Conservation (phyloP, 2,888 invertebrate species). For the Pediacus dermestoides region DNA sequence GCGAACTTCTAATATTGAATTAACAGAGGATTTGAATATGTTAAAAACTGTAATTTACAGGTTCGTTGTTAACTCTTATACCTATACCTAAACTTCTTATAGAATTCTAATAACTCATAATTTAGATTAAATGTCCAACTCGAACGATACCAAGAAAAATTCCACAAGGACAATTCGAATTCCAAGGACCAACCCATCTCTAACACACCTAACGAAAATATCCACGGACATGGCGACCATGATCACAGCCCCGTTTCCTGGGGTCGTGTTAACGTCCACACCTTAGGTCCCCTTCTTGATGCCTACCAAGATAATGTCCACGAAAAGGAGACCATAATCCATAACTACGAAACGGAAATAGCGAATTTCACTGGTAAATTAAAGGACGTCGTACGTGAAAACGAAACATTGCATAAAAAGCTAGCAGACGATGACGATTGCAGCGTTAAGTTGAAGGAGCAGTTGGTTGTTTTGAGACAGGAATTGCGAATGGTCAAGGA, state of each 20-base stretch:
- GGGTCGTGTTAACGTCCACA: slow-evolving; percentile 60
- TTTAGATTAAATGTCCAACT: slow-evolving; percentile 71
- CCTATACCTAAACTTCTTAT: slow-evolving; percentile 9
- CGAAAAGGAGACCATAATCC: slow-evolving; percentile 71
- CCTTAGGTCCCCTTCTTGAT: slow-evolving; percentile 68
- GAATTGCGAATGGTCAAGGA: slow-evolving; percentile 44
- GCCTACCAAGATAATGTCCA: slow-evolving; percentile 75
- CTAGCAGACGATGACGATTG: slow-evolving; percentile 51
- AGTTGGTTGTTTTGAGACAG: slow-evolving; percentile 48
- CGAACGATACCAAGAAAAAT: slow-evolving; percentile 71
- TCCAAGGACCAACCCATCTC: too few species aligned
- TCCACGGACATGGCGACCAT: slow-evolving; percentile 43
- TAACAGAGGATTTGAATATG: slow-evolving; percentile 66
- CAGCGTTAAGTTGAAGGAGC: slow-evolving; percentile 48
- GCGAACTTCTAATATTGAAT: slow-evolving; percentile 55
- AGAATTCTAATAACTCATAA: neutral
- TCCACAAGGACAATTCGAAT: slow-evolving; percentile 47
- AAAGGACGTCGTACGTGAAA: slow-evolving; percentile 67
- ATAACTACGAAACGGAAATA: slow-evolving; percentile 68
- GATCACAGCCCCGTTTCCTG: slow-evolving; percentile 53
- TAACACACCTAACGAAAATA: slow-evolving; percentile 19
- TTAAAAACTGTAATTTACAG: slow-evolving; percentile 74
- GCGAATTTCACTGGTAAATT: slow-evolving; percentile 68
- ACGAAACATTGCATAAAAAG: slow-evolving; percentile 59
- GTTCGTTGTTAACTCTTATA: slow-evolving; percentile 36